Base-by-base conservation (phyloP, 2,113 vertebrate species). In the Grus americana region DNA sequence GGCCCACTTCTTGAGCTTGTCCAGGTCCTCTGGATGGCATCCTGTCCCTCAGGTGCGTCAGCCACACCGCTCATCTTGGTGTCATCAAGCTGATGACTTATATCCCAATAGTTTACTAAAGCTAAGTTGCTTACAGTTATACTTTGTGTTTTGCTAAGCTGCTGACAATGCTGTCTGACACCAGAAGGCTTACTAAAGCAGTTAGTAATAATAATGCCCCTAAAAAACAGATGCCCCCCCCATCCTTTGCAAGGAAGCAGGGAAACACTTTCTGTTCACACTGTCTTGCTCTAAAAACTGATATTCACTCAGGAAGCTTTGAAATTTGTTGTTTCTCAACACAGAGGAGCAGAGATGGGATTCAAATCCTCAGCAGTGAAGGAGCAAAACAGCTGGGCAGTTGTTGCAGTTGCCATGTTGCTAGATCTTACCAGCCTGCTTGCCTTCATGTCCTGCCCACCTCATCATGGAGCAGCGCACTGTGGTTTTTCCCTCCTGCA, bases 51-150 rank as follows among this genome's bases (percentile, higher is more conserved):
- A 7, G 30, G 18, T 3, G 4, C 22, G 23, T 71, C 15, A 30
- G 5, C 38, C 0, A 0, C n/a, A 47, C 5, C 22, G 4, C 50
- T 38, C 34, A 18, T 14, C 70, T 55, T 40, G 29, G 29, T 40
- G 34, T 47, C 14, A 57, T 57, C 27, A 46, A 38, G 26, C 27
- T 66, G 52, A 57, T 44, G 49, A 36, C 29, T 54, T 67, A 34
- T 20, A 68, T 24, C 12, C 29, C 24, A 57, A 5, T 17, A 18
- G 27, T 46, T 63, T 46, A 8, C 36, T n/a, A 26, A n/a, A 38
- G 32, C 12, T 58, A 7, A 46, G 9, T 38, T 63, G 32, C 19
- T 57, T 44, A 47, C 26, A 38, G 58, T 21, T 78, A 55, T 13
- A 23, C 10, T 49, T 84, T 21, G 47, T 49, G 30, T 11, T 79